These are phyloP conservation scores for Chelon labrosus DNA, from an alignment of 2,797 vertebrate species.

Conservation along the genomic window DNA sequence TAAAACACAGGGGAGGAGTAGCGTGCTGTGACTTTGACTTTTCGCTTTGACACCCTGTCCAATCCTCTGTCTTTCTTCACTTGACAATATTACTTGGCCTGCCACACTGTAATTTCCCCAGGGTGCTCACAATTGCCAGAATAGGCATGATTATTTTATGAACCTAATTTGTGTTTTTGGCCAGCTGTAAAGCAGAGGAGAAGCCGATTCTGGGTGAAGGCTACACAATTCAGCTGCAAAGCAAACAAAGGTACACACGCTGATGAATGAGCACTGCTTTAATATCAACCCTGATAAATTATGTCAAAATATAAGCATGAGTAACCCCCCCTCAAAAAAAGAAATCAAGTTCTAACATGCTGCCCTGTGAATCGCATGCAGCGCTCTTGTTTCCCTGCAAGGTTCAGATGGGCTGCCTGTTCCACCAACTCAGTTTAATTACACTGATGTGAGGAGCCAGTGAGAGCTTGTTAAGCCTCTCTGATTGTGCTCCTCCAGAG, in stretches of 20 bases:
- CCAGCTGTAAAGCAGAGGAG: background rate
- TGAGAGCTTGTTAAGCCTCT: conserved; percentile 70
- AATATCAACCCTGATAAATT: background rate
- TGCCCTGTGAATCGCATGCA: conserved; percentile 9
- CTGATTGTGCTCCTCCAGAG: conserved; percentile 71
- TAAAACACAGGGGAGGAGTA: background rate
- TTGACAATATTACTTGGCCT: background rate
- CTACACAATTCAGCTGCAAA: background rate
- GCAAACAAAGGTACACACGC: background rate
- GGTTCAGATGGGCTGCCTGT: conserved; percentile 42
- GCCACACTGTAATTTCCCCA: background rate
- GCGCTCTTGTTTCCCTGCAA: conserved; percentile 12
- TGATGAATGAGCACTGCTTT: background rate
- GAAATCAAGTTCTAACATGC: conserved; percentile 13
- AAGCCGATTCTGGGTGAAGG: background rate
- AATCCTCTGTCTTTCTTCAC: background rate
- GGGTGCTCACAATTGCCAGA: background rate
- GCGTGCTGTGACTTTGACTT: background rate
- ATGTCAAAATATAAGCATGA: conserved; percentile 1
- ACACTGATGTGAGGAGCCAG: conserved; percentile 57
- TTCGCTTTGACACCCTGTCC: background rate
- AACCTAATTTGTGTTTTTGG: background rate
- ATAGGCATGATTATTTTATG: background rate
- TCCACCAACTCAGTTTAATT: conserved; percentile 70
- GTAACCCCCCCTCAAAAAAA: background rate